These are phyloP conservation scores for Lerista edwardsae DNA, from an alignment of 2,797 vertebrate genomes.

Conservation along the genomic window DNA sequence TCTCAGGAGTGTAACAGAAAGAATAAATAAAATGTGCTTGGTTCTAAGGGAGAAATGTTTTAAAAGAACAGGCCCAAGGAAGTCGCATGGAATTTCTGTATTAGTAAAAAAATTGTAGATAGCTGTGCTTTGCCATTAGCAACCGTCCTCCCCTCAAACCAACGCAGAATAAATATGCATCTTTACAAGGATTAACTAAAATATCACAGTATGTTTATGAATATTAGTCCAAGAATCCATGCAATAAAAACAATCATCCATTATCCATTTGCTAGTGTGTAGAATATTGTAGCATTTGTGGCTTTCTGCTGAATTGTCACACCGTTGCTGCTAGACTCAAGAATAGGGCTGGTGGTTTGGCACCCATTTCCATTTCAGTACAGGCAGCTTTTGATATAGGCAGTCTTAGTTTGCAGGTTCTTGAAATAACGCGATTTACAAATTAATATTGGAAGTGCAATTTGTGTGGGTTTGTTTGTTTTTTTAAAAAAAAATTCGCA, in stretches of 20 bases:
- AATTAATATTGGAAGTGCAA: too few species aligned
- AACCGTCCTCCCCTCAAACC: not conserved
- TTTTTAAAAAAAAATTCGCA: too few species aligned
- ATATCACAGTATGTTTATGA: too few species aligned
- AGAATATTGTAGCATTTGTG: not conserved
- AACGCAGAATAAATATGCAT: too few species aligned
- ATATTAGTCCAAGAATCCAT: too few species aligned
- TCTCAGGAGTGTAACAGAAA: constrained; percentile 24
- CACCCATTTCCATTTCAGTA: not conserved
- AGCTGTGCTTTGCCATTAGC: too few species aligned
- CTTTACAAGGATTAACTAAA: too few species aligned
- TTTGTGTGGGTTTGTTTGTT: too few species aligned
- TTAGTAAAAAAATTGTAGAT: not conserved
- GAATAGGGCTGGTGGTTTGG: not conserved
- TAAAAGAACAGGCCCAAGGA: not conserved
- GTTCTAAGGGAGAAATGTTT: not conserved
- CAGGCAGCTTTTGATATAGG: too few species aligned
- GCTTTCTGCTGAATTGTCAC: not conserved
- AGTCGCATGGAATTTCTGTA: not conserved
- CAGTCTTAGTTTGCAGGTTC: too few species aligned
- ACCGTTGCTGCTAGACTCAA: not conserved
- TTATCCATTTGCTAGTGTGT: not conserved
- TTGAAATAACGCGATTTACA: too few species aligned
- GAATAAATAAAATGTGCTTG: constrained; percentile 26
- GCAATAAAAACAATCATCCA: not conserved